Evolutionary conservation across 2,888 invertebrate genomes (phyloP), one percentile per base, ranked within the genome.

Genomic region (Chymomyza caudatula): DNA sequence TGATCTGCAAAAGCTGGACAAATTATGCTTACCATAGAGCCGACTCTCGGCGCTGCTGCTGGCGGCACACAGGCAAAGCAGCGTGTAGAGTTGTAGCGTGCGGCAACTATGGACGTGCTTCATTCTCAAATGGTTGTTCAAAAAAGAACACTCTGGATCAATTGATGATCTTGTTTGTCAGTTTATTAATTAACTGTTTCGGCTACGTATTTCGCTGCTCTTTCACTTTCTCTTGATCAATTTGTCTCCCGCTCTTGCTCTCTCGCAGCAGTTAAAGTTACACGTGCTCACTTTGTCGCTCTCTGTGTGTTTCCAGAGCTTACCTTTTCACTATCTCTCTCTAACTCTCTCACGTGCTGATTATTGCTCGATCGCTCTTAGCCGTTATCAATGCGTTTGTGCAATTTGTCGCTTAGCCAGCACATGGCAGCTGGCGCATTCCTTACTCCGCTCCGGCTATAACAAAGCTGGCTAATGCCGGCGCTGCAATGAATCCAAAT

Each of bases 301-400:
- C 17, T 19, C 17, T 1, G 47, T n/a, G 15, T 15, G 47, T 15
- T 44, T 6, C 4, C 37, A 37, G 37, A 37, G 37, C 37, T 37
- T 37, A 11, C 5, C 37, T 22, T 53, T 1, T 1, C 11, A 51
- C 17, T 17, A 2, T 47, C 25, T 56, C 17, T 52, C 53, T 49
- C 11, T 52, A 20, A 17, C 59, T 55, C 3, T 15, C 13, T 17
- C 17, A 47, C 4, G 47, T 4, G 11, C 49, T 11, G 13, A n/a
- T 53, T 19, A 8, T 44, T 56, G 23, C 13, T 62, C n/a, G n/a
- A 29, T 56, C 19, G 42, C 17, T 54, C 11, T 73, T 82, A 82
- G 66, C 86, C 82, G 86, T 84, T 82, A 61, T 82, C 86, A 62
- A 84, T 82, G 67, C 86, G 82, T 73, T 67, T 77, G 63, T 81